Evolutionary conservation across 1,140 invertebrate genomes (phyloP).

Genomic region (Notospermus geniculatus): DNA sequence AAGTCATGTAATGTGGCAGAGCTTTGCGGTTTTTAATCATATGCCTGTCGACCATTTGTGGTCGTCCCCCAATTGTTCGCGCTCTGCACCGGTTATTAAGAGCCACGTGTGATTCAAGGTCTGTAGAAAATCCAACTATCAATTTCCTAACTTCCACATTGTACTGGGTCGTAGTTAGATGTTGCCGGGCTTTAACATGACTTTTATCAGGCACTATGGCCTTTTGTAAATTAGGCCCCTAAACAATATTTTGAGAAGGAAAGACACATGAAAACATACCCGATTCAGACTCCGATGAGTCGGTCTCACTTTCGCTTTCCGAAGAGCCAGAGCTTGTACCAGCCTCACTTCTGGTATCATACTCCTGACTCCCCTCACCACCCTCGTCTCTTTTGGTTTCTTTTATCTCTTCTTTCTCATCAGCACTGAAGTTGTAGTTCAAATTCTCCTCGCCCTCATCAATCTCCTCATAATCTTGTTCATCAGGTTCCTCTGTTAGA

Average conservation of each 20-base stretch:
- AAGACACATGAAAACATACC: not conserved
- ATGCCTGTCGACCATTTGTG: no score
- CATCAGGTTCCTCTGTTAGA: not conserved
- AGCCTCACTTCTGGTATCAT: slow-evolving; percentile 48
- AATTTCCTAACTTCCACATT: no score
- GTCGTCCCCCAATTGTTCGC: no score
- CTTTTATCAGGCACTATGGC: no score
- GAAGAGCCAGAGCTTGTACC: slow-evolving; percentile 28
- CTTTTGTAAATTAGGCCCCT: slow-evolving; percentile 10
- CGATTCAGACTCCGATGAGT: slow-evolving; percentile 15
- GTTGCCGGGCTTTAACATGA: no score
- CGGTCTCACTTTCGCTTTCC: slow-evolving; percentile 18
- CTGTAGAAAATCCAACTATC: no score
- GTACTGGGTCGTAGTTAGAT: no score
- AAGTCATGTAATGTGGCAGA: no score
- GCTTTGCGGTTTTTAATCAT: no score
- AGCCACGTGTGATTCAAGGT: no score
- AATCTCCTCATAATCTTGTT: slow-evolving; percentile 8
- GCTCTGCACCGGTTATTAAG: no score
- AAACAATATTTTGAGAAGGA: not conserved
- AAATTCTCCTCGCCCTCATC: slow-evolving; percentile 20
- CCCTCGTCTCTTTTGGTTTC: slow-evolving; percentile 17
- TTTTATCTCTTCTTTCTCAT: slow-evolving; percentile 26
- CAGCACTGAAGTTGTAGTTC: slow-evolving; percentile 25
- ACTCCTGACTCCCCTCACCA: slow-evolving; percentile 30